Evolutionary conservation across 2,888 invertebrate species (phyloP), one percentile per base, ranked within the genome.

Genomic region (Myopa testacea): DNA sequence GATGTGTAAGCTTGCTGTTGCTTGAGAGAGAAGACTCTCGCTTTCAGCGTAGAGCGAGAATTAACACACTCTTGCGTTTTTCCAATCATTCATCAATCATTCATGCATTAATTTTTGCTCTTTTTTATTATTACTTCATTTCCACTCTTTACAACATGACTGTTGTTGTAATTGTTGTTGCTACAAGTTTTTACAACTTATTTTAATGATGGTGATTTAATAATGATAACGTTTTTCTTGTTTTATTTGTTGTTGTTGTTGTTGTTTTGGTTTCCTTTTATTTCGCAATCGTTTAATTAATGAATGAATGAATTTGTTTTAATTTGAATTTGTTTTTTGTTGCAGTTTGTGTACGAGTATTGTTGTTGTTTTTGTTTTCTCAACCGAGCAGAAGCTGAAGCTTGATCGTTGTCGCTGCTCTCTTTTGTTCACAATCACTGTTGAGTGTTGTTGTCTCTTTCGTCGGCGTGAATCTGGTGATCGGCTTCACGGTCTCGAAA

Each of bases 291-390:
- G 60, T 60, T 45, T 26, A 45, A 60, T 45, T 60, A 19, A 75
- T 75, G 75, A 75, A 75, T 75, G 75, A 75, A 75, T 75, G 67
- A 52, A 73, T 19, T 75, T 65, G 37, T 74, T 63, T 50, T 65
- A 71, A 71, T 71, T 55, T 71, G 72, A 73, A 73, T 45, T 62
- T 62, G 19, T 62, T 62, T 14, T 58, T 62, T n/a, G n/a, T 62
- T 26, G 19, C n/a, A n/a, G n/a, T n/a, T 62, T 69, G 4, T n/a
- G 26, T 26, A 26, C 26, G 26, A 38, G 14, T n/a, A 1, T n/a
- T 6, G 4, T 69, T 45, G 40, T 69, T 45, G 4, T 69, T 19
- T 4, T 37, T 19, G 68, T 65, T 52, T 50, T 4, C 26, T 52
- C 55, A 19, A 19, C 55, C 55, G 37, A 67, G 52, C 75, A 67